Evolutionary conservation across 2,113 vertebrate species (phyloP).

Genomic region (Megaleporinus macrocephalus): DNA sequence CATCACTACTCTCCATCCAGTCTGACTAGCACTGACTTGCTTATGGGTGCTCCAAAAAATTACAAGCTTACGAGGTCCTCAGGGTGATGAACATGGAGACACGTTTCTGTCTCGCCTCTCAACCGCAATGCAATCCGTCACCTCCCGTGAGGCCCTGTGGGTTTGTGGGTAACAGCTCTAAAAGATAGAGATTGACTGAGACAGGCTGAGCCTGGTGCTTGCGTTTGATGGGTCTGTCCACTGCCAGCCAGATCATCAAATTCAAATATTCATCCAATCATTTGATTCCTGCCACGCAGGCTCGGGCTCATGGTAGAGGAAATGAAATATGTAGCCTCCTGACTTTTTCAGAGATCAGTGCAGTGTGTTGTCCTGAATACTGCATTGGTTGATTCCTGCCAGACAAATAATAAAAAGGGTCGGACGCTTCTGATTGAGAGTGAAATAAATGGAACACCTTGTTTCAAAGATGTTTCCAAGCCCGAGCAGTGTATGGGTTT

Average conservation of each 20-base stretch:
- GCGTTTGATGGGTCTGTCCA: constrained; percentile 38
- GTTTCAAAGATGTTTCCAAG: background rate
- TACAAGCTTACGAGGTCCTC: constrained; percentile 6
- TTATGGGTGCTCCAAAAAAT: too few species aligned
- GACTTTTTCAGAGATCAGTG: background rate
- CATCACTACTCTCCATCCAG: too few species aligned
- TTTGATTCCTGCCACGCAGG: background rate
- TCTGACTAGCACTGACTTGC: too few species aligned
- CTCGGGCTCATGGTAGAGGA: constrained; percentile 1
- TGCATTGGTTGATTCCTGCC: background rate
- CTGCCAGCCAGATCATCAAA: background rate
- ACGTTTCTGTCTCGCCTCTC: background rate
- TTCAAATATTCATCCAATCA: background rate
- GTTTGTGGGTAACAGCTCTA: constrained; percentile 25
- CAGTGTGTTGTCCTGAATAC: background rate
- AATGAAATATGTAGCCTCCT: constrained; percentile 5
- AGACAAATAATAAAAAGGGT: background rate
- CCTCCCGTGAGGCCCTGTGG: constrained; percentile 4
- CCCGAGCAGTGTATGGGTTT: too few species aligned
- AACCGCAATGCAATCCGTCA: constrained; percentile 25
- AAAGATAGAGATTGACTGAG: constrained; percentile 27
- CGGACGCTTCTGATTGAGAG: background rate
- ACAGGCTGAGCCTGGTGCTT: background rate
- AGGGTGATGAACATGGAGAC: constrained; percentile 31
- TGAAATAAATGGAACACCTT: background rate